phyloP scores from a whole-genome alignment of 2,113 vertebrate genomes.

The Neodon shergylaensis region DNA sequence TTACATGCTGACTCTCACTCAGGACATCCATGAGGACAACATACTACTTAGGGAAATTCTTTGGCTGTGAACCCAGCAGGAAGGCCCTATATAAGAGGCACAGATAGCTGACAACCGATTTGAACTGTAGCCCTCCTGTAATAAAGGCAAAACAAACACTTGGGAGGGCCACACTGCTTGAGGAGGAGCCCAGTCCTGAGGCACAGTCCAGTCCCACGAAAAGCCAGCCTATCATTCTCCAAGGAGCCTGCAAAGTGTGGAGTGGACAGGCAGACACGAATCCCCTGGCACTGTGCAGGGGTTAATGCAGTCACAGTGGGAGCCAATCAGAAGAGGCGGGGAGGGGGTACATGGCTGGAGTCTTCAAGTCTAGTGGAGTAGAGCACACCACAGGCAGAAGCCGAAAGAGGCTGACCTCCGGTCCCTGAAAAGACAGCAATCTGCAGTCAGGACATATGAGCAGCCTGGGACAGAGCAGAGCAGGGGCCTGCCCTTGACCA shows the following conservation, averaged over 20 bases:
- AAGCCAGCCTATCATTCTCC: not conserved
- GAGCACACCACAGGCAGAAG: rapidly evolving
- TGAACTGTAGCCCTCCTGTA: not conserved
- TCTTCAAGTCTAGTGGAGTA: rapidly evolving
- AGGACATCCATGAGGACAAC: rapidly evolving
- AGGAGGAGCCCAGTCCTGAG: not conserved
- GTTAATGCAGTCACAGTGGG: rapidly evolving
- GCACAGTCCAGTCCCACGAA: not conserved
- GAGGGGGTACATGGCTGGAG: not conserved
- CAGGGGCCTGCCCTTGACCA: not conserved
- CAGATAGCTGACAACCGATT: too few species aligned
- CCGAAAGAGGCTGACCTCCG: rapidly evolving
- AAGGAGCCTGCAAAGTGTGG: too few species aligned
- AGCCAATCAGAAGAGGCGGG: not conserved
- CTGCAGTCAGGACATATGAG: not conserved
- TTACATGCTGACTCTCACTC: not conserved
- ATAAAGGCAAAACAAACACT: not conserved
- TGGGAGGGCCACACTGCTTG: not conserved
- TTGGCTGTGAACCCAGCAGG: not conserved
- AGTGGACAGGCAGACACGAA: rapidly evolving
- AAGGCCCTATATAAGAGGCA: not conserved
- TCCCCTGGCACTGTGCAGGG: rapidly evolving
- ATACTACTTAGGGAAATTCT: not conserved
- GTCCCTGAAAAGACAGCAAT: not conserved
- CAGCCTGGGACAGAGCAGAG: not conserved